Evolutionary conservation across 53 echinoderm and acorn worm species (phyloP).

Genomic region (Actinopyga echinites): DNA sequence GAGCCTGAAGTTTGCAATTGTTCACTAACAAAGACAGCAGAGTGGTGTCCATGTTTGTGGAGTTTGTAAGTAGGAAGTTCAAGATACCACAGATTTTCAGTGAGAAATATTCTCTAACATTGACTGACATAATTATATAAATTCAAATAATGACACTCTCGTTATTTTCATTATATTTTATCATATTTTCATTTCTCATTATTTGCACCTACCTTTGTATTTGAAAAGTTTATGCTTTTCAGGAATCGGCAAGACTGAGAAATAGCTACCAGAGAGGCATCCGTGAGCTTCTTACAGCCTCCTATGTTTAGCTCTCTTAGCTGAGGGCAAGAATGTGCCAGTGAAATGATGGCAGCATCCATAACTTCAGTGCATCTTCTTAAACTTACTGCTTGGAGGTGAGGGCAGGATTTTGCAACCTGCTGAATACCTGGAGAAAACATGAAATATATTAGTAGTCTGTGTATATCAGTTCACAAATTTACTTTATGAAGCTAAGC

Average conservation of each 20-base stretch:
- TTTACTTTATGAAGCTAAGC: too few relatives aligned
- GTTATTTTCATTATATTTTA: background rate
- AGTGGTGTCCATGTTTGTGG: too few relatives aligned
- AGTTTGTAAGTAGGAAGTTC: too few relatives aligned
- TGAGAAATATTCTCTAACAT: too few relatives aligned
- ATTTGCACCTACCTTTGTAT: conserved; percentile 76
- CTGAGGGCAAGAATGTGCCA: conserved; percentile 76
- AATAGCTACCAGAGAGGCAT: conserved; percentile 81
- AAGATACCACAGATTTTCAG: too few relatives aligned
- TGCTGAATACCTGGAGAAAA: conserved; percentile 71
- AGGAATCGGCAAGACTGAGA: conserved; percentile 82
- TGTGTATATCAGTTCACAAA: too few relatives aligned
- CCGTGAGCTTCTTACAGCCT: conserved; percentile 74
- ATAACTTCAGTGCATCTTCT: conserved; percentile 76
- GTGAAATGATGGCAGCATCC: conserved; percentile 65
- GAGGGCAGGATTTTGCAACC: conserved; percentile 73
- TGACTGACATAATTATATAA: too few relatives aligned
- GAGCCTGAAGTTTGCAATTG: too few relatives aligned
- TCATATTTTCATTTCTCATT: background rate
- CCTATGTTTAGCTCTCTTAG: conserved; percentile 86
- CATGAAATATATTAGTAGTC: too few relatives aligned
- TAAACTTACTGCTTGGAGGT: conserved; percentile 66
- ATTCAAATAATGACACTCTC: background rate
- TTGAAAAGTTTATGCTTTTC: conserved; percentile 81
- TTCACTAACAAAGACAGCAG: too few relatives aligned